Evolutionary conservation across 1,140 invertebrate genomes (phyloP).

Genomic region (Cotesia vestalis): DNA sequence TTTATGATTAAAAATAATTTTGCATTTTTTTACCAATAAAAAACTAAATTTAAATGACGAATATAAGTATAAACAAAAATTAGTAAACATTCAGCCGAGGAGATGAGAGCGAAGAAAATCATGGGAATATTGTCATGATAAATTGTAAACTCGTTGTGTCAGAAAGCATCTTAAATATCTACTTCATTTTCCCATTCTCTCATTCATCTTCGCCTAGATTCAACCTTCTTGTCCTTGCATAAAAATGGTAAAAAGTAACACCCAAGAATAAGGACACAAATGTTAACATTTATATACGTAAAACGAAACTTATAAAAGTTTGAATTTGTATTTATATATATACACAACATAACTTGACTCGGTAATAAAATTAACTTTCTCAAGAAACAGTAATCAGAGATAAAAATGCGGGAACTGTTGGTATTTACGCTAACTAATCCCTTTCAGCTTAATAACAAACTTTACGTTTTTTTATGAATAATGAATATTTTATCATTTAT

Average conservation of each 20-base stretch:
- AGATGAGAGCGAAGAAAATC: slow-evolving; percentile 12
- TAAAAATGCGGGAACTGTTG: slow-evolving; percentile 34
- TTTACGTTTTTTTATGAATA: slow-evolving; percentile 13
- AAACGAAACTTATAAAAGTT: slow-evolving; percentile 22
- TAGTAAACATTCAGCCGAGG: slow-evolving; percentile 27
- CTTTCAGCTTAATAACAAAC: slow-evolving; percentile 30
- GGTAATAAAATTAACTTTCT: slow-evolving; percentile 34
- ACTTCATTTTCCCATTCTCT: too few species aligned
- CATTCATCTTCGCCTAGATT: neutral
- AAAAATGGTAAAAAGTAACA: neutral
- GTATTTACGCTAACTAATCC: slow-evolving; percentile 39
- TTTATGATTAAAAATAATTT: too few species aligned
- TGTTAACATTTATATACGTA: too few species aligned
- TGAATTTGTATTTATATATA: neutral
- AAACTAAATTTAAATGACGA: neutral
- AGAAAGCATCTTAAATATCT: too few species aligned
- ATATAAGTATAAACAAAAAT: slow-evolving; percentile 13
- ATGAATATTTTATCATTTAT: slow-evolving; percentile 18
- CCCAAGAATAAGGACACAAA: slow-evolving; percentile 8
- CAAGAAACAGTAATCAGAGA: slow-evolving; percentile 33
- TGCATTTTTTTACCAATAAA: neutral
- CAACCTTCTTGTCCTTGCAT: slow-evolving; percentile 7
- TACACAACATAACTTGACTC: slow-evolving; percentile 15
- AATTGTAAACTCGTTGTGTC: slow-evolving; percentile 11
- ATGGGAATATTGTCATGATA: slow-evolving; percentile 33